Percentiles rank a stretch among this genome's conserved stretches.
phyloP scores from a whole-genome alignment of 1,140 invertebrate genomes.

The Papilio polytes region DNA sequence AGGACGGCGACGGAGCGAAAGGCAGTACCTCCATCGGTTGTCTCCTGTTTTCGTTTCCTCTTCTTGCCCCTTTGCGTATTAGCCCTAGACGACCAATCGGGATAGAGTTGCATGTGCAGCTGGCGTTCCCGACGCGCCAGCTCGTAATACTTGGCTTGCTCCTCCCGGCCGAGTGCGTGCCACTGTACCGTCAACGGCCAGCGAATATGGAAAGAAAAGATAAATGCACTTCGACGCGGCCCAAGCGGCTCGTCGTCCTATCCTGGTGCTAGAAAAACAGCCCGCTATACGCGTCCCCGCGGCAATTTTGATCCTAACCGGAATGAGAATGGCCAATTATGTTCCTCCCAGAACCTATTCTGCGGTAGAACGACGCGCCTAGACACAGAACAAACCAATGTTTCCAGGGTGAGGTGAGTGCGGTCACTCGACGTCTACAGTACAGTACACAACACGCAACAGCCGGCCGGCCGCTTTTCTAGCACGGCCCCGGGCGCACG shows the following conservation, averaged over 20 bases:
- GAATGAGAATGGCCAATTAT: constrained; percentile 82
- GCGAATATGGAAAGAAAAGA: constrained; percentile 84
- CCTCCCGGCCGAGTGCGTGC: constrained; percentile 98
- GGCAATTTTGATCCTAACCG: constrained; percentile 78
- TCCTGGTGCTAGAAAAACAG: constrained; percentile 85
- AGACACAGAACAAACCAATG: constrained; percentile 82
- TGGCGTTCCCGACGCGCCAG: constrained; percentile 98
- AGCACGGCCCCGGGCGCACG: constrained; percentile 75
- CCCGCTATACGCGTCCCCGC: constrained; percentile 68
- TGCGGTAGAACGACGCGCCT: constrained; percentile 78
- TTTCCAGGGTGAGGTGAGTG: constrained; percentile 73
- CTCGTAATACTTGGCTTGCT: constrained; percentile 99
- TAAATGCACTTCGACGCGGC: constrained; percentile 80
- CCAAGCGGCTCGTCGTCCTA: constrained; percentile 63
- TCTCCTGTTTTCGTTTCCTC: constrained; percentile 99
- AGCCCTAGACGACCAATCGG: constrained; percentile 99
- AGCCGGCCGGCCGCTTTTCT: constrained; percentile 79
- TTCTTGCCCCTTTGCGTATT: constrained; percentile 99
- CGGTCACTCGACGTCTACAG: constrained; percentile 80
- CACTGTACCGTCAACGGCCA: constrained; percentile 88
- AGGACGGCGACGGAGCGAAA: constrained; percentile 67
- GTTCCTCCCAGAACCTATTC: constrained; percentile 84
- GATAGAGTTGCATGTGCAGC: constrained; percentile 99
- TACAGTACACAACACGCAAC: constrained; percentile 80
- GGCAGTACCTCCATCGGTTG: constrained; percentile 96